Conservation (phyloP, 2,113 vertebrate genomes). For the Oreochromis aureus region DNA sequence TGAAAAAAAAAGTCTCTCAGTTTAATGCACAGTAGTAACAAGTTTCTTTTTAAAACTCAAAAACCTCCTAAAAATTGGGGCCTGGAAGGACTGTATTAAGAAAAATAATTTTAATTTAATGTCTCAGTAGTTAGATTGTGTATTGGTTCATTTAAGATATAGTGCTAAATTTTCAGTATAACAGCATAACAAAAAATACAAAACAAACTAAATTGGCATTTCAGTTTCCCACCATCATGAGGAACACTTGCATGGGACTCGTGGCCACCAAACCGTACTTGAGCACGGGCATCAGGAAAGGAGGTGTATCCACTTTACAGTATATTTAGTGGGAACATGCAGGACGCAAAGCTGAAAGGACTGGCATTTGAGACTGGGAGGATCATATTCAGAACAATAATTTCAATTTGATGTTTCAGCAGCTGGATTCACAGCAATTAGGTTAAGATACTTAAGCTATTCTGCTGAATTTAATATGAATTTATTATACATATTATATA, state of each 20-base stretch:
- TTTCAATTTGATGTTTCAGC: not conserved
- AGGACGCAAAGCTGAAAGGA: not conserved
- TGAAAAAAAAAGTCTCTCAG: not conserved
- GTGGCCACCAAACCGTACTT: not conserved
- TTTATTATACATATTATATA: not conserved
- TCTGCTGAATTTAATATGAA: not conserved
- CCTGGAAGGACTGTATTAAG: not conserved
- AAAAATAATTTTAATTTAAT: not conserved
- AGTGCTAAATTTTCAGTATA: not conserved
- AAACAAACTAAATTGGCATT: not conserved
- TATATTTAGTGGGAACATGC: not conserved
- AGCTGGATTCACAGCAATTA: not conserved
- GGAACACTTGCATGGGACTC: not conserved
- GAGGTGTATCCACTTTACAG: not conserved
- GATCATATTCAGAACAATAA: not conserved
- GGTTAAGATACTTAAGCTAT: not conserved
- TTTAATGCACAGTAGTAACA: not conserved
- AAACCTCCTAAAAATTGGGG: not conserved
- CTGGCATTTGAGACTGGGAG: not conserved
- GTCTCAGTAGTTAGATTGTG: not conserved
- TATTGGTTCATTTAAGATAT: not conserved
- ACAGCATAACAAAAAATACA: not conserved
- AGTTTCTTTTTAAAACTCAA: not conserved
- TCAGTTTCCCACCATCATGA: not conserved
- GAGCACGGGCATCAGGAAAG: not conserved